Evolutionary conservation across 1,140 invertebrate species (phyloP).

Genomic region (Drosophila ogumai): DNA sequence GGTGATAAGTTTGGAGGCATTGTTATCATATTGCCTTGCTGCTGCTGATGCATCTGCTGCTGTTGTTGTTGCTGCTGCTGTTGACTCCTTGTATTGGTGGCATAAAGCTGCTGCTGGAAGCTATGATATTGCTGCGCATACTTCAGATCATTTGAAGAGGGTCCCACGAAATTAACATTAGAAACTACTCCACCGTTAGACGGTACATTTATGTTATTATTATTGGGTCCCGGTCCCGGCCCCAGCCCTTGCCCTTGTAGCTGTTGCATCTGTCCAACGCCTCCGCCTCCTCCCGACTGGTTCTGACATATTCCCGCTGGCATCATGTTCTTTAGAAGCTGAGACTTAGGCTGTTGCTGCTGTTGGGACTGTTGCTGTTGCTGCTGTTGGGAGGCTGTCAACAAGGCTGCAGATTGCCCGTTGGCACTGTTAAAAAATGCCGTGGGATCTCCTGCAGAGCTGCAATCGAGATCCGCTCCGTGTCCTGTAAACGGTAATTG

Average conservation of each 20-base stretch:
- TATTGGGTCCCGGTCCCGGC: conserved; percentile 51
- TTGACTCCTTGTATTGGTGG: conserved; percentile 92
- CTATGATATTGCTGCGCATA: conserved; percentile 98
- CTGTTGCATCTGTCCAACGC: conserved; percentile 84
- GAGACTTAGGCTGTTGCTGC: conserved; percentile 43
- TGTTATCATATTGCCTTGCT: conserved; percentile 72
- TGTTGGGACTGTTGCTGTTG: conserved; percentile 46
- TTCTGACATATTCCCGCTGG: conserved; percentile 50
- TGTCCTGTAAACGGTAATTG: conserved; percentile 54
- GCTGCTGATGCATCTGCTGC: conserved; percentile 60
- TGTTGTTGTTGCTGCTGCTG: conserved; percentile 82
- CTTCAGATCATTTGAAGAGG: conserved; percentile 94
- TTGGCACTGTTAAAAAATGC: conserved; percentile 50
- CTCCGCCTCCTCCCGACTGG: conserved; percentile 80
- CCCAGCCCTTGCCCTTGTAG: conserved; percentile 87
- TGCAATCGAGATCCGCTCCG: conserved; percentile 64
- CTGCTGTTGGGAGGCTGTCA: conserved; percentile 37
- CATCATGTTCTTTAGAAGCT: conserved; percentile 53
- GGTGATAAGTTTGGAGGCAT: conserved; percentile 70
- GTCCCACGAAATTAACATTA: conserved; percentile 88
- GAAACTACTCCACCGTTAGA: conserved; percentile 84
- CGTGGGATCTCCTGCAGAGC: conserved; percentile 46
- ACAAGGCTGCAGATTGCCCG: conserved; percentile 27
- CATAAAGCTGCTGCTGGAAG: conserved; percentile 97
- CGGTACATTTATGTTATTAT: conserved; percentile 84